Base-by-base conservation (phyloP, 2,797 vertebrate genomes). In the Sebastiscus albofasciatus region DNA sequence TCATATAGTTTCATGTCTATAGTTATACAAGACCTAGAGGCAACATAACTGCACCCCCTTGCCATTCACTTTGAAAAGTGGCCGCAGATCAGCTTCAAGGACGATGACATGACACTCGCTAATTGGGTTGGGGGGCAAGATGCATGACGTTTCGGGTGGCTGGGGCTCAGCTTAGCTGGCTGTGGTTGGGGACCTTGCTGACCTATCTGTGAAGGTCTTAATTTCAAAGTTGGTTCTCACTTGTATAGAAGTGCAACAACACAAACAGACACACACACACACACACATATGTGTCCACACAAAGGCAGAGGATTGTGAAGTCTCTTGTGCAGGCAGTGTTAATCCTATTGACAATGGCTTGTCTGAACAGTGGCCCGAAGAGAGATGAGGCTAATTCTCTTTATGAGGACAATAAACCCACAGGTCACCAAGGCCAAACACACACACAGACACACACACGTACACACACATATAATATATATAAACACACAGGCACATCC, bases 311-410 rank as follows among this genome's bases (percentile, higher is more conserved):
- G 76, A 76, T 68, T 81, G 71, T 59, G 69, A 83, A 74, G 81
- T 87, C 88, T 90, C 83, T 68, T 60, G 80, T 81, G 83, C 75
- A 81, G 59, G 55, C 36, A 61, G 34, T 77, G 80, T 83, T 93
- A 93, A 92, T 93, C 87, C 86, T 90, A 79, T 89, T 91, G 91
- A 91, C 89, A 84, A 59, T 75, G 71, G 73, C 88, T 80, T 87
- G 85, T 92, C 84, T 87, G 83, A 87, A 89, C 88, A 80, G 69
- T 76, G 67, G 90, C 80, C 90, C 70, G 80, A 84, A 84, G 89
- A 93, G 86, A 90, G 77, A 89, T 86, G 83, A 81, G 67, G 77
- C 86, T 92, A 90, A 94, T 93, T 92, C 81, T 87, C 74, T 88
- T 88, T 81, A 85, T 89, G 82, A 77, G 69, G 77, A 79, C 80